Conservation (phyloP, 1,140 invertebrate genomes). For the honey bee (Apis mellifera) region Amel_HAv3.1 CM009941.2:14097501-14098000, state of each 20-base stretch:
- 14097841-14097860: neutral
- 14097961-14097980: conserved; percentile 97
- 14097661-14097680: conserved; percentile 63
- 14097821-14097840: no score
- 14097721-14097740: conserved; percentile 28
- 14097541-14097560: no score
- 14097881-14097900: conserved; percentile 39
- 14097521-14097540: no score
- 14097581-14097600: no score
- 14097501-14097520: no score
- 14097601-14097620: no score
- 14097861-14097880: no score
- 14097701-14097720: conserved; percentile 55
- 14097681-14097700: conserved; percentile 69
- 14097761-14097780: neutral
- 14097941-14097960: conserved; percentile 91
- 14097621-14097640: neutral
- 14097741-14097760: neutral
- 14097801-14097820: no score
- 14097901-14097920: conserved; percentile 36
- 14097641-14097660: neutral
- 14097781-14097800: no score
- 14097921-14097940: conserved; percentile 85
- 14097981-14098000: conserved; percentile 97
- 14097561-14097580: no score